Conservation (phyloP, 2,797 vertebrate species). For the Apodemus agrarius region DNA sequence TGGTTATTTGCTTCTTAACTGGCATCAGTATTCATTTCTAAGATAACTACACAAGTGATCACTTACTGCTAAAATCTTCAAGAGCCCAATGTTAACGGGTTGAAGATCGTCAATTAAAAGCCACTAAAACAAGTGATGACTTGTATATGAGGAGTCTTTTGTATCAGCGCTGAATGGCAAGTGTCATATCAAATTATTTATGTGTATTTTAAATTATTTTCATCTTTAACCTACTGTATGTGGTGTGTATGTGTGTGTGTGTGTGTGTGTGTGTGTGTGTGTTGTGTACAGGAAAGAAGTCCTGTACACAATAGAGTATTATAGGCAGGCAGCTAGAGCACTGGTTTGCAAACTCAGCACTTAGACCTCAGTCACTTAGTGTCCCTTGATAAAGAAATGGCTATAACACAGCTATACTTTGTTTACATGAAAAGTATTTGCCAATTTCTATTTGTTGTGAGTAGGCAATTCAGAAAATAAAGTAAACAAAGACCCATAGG, state of each 20-base stretch:
- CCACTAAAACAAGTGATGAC: slow-evolving; percentile 2
- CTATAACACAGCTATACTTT: neutral
- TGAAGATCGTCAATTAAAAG: slow-evolving; percentile 2
- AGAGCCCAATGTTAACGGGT: slow-evolving; percentile 25
- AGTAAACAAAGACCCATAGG: neutral
- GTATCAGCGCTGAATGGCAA: neutral
- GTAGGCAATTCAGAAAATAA: slow-evolving; percentile 2
- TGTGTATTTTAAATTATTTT: neutral
- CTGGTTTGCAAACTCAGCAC: neutral
- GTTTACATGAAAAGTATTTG: slow-evolving; percentile 37
- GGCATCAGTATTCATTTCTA: slow-evolving; percentile 31
- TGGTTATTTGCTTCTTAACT: neutral
- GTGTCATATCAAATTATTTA: neutral
- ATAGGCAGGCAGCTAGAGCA: neutral
- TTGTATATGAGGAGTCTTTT: neutral
- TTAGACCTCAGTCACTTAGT: neutral
- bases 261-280: too few relatives aligned
- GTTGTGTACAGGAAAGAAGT: neutral
- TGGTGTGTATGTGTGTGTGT: neutral
- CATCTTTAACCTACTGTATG: neutral
- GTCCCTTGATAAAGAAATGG: neutral
- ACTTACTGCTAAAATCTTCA: neutral
- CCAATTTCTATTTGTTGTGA: neutral
- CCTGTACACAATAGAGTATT: neutral
- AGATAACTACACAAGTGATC: neutral